These are phyloP conservation scores for Oryzias melastigma DNA, from an alignment of 2,113 vertebrate species.

Conservation along the genomic window DNA sequence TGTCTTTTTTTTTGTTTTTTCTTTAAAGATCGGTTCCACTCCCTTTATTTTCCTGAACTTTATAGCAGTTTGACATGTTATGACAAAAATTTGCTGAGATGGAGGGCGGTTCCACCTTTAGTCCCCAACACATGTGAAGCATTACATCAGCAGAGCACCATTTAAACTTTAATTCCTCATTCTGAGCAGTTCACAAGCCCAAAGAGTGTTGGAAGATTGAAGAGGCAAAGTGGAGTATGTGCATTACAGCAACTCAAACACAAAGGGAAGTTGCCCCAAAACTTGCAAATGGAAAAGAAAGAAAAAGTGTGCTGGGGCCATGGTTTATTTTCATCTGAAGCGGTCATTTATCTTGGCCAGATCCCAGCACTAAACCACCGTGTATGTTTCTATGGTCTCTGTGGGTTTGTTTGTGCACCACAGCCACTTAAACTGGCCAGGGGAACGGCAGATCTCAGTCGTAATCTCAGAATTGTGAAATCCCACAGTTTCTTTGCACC, in stretches of 20 bases:
- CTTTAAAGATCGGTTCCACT: conserved; percentile 16
- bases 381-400: conserved; percentile 81
- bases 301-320: conserved; percentile 53
- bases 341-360: conserved; percentile 78
- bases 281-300: conserved; percentile 42
- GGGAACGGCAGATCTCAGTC: conserved; percentile 70
- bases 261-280: conserved; percentile 51
- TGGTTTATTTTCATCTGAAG: conserved; percentile 80
- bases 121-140: conserved; percentile 52
- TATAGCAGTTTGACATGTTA: conserved; percentile 14
- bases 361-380: conserved; percentile 76
- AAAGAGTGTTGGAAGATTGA: conserved; percentile 46
- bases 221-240: conserved; percentile 40
- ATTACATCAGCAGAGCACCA: conserved; percentile 40
- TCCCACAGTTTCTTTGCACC: conserved; percentile 72
- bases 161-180: conserved; percentile 62
- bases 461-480: conserved; percentile 81
- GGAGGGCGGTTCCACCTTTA: conserved; percentile 37
- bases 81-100: conserved; percentile 32
- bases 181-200: conserved; percentile 63
- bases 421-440: conserved; percentile 75
- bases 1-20: conserved; percentile 4
- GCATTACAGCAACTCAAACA: conserved; percentile 55
- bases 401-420: conserved; percentile 74
- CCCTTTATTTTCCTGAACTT: conserved; percentile 40